These are phyloP conservation scores for Tetragonula clypearis DNA, from an alignment of 1,140 invertebrate species.

Conservation along the genomic window DNA sequence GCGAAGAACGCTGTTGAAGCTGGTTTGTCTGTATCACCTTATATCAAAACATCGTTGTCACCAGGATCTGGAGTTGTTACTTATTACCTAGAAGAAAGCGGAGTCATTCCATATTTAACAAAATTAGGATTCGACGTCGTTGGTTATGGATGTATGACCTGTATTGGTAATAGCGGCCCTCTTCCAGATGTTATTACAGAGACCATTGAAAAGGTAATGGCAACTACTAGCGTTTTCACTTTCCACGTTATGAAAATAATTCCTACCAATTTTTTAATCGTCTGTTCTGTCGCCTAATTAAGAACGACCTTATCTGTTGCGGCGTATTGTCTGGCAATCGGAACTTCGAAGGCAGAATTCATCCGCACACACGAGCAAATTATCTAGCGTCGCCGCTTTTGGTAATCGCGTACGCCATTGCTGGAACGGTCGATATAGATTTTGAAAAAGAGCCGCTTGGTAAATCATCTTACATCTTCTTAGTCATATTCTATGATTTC, in stretches of 20 bases:
- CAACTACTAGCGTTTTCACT: not conserved
- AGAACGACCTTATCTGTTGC: conserved; percentile 96
- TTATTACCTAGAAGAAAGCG: conserved; percentile 95
- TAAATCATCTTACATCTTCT: no score
- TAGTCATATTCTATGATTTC: not conserved
- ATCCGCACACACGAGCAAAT: conserved; percentile 97
- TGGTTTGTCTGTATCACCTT: conserved; percentile 94
- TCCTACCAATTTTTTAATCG: not conserved
- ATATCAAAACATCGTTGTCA: conserved; percentile 97
- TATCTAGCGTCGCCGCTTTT: conserved; percentile 97
- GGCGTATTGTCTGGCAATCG: conserved; percentile 98
- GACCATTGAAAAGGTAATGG: conserved; percentile 94
- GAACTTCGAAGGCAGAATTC: conserved; percentile 98
- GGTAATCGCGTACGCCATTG: conserved; percentile 98
- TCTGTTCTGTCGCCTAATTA: conserved; percentile 69
- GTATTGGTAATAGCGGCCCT: conserved; percentile 98
- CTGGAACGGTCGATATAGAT: conserved; percentile 96
- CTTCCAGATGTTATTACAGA: conserved; percentile 94
- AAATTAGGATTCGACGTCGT: conserved; percentile 96
- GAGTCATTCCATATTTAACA: conserved; percentile 93
- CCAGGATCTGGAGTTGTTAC: conserved; percentile 99
- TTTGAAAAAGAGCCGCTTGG: conserved; percentile 95
- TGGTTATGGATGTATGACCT: conserved; percentile 99
- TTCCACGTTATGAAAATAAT: not conserved
- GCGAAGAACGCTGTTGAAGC: conserved; percentile 97